A percentile compares a stretch with the other conserved stretches of the same genome.
Conservation (phyloP, 2,113 vertebrate species). For the Catharus fuscescens region DNA sequence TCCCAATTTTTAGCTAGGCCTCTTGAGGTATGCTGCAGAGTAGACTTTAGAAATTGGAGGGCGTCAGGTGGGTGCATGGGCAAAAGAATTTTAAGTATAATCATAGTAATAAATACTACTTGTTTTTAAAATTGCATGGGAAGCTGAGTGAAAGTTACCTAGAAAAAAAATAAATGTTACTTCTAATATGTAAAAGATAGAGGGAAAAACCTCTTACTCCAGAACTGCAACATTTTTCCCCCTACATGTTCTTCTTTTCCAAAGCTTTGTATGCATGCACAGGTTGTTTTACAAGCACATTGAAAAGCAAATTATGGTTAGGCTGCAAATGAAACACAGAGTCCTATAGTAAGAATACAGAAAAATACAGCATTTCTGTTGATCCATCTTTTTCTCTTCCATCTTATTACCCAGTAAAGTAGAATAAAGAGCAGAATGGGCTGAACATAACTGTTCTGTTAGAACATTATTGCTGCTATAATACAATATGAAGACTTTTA, state of each 20-base stretch:
- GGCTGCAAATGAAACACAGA: background rate
- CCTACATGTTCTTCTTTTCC: accelerated
- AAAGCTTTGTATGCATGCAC: background rate
- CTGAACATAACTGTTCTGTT: background rate
- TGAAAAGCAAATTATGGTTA: background rate
- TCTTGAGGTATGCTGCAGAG: background rate
- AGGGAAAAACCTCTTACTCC: background rate
- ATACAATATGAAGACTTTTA: background rate
- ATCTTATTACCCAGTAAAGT: background rate
- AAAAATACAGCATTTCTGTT: background rate
- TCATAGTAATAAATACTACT: background rate
- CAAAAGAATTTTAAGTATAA: background rate
- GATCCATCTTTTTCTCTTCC: background rate
- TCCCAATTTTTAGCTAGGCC: background rate
- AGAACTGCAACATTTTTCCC: background rate
- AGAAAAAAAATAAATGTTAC: background rate
- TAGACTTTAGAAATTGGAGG: background rate
- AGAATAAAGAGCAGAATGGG: background rate
- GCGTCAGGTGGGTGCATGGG: accelerated
- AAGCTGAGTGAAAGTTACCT: background rate
- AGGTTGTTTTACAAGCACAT: background rate
- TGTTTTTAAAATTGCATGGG: background rate
- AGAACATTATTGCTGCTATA: background rate
- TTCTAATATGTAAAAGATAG: background rate
- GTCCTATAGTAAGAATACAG: background rate